A percentile compares a stretch with the other conserved stretches of the same genome.
Conservation (phyloP, 2,113 vertebrate species). For the Nematolebias whitei region DNA sequence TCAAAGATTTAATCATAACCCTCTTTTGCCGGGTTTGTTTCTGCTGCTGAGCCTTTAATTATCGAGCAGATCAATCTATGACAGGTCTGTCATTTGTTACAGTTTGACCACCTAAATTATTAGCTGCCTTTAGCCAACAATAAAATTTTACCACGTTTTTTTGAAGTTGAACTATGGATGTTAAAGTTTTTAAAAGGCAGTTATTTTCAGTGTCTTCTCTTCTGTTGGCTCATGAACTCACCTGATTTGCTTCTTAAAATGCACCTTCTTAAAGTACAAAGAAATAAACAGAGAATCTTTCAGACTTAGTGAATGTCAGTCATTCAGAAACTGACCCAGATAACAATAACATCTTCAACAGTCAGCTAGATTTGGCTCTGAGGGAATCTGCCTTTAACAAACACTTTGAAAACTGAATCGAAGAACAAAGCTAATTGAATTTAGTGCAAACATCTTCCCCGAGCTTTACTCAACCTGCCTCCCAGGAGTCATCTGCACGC, state of each 20-base stretch:
- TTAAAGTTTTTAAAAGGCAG: constrained; percentile 17
- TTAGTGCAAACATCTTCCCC: constrained; percentile 41
- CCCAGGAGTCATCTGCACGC: constrained; percentile 38
- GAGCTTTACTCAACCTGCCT: constrained; percentile 24
- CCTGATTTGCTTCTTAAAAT: constrained; percentile 25
- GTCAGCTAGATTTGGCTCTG: not conserved
- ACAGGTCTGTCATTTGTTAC: constrained; percentile 77
- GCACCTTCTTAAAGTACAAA: not conserved
- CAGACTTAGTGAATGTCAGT: too few relatives aligned
- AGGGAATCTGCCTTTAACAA: constrained; percentile 51
- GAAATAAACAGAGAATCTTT: not conserved
- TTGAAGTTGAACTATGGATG: constrained; percentile 11
- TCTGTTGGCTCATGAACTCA: constrained; percentile 18
- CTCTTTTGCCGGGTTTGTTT: constrained; percentile 69
- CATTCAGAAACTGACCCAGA: too few relatives aligned
- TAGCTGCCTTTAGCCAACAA: constrained; percentile 69
- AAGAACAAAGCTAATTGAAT: constrained; percentile 46
- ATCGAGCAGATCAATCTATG: constrained; percentile 68
- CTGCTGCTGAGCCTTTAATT: constrained; percentile 74
- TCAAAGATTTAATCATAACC: constrained; percentile 76
- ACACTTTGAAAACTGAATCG: constrained; percentile 8
- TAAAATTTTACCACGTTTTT: constrained; percentile 70
- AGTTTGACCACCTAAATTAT: constrained; percentile 72
- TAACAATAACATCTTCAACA: too few relatives aligned
- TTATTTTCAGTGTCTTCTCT: too few relatives aligned